Evolutionary conservation across 2,797 vertebrate genomes (phyloP).

Genomic region (Sphaeramia orbicularis): DNA sequence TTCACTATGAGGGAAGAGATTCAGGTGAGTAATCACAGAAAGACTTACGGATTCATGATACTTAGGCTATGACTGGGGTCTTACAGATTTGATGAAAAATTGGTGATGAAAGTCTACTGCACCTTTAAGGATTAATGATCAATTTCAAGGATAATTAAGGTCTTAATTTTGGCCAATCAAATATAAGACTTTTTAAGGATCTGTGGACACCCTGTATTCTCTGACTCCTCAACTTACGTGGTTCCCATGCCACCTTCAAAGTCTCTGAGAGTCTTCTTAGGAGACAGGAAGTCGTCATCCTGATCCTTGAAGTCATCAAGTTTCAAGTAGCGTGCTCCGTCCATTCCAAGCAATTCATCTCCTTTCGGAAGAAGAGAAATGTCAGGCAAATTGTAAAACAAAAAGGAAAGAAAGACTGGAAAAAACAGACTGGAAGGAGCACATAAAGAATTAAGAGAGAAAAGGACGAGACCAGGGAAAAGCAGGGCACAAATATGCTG

Average conservation of each 20-base stretch:
- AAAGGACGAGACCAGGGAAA: slow-evolving; percentile 47
- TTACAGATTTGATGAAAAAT: too few species aligned
- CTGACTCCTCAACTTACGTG: slow-evolving; percentile 83
- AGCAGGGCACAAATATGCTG: slow-evolving; percentile 43
- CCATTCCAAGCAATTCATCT: slow-evolving; percentile 89
- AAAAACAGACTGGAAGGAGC: slow-evolving; percentile 21
- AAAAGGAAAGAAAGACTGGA: slow-evolving; percentile 65
- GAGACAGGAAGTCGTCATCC: slow-evolving; percentile 90
- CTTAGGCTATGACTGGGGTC: too few species aligned
- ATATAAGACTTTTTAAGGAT: slow-evolving; percentile 14
- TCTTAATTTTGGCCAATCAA: slow-evolving; percentile 27
- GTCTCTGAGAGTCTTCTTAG: slow-evolving; percentile 89
- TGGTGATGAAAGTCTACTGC: too few species aligned
- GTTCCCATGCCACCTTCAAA: slow-evolving; percentile 91
- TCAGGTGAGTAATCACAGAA: too few species aligned
- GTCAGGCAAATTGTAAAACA: slow-evolving; percentile 74
- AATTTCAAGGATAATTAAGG: too few species aligned
- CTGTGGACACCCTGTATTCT: too few species aligned
- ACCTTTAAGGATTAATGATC: too few species aligned
- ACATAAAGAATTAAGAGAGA: slow-evolving; percentile 44
- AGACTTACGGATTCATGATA: too few species aligned
- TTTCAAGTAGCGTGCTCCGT: slow-evolving; percentile 88
- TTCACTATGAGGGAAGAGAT: too few species aligned
- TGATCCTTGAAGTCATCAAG: slow-evolving; percentile 89
- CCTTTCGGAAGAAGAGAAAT: slow-evolving; percentile 85